These are phyloP conservation scores for Herminia tarsipennalis DNA, from an alignment of 2,888 invertebrate species.

Conservation along the genomic window DNA sequence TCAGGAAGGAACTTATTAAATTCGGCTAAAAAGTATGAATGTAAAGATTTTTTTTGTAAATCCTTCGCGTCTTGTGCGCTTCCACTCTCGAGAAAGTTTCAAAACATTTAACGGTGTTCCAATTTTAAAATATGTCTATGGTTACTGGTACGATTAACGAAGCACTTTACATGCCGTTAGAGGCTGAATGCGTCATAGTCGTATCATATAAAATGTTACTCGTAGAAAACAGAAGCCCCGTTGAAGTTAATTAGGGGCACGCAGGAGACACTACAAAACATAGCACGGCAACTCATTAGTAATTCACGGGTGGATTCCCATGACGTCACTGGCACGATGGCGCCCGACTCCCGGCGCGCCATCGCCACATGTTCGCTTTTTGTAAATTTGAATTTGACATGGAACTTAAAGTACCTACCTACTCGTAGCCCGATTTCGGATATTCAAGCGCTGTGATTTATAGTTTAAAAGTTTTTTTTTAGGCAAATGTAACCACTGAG, in stretches of 20 bases:
- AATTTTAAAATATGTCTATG: not conserved
- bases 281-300: slow-evolving; percentile 41
- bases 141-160: too few relatives aligned
- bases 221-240: slow-evolving; percentile 26
- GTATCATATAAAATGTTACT: slow-evolving; percentile 16
- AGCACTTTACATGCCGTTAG: slow-evolving; percentile 7
- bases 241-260: slow-evolving; percentile 36
- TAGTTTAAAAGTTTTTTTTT: slow-evolving; percentile 5
- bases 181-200: slow-evolving; percentile 8
- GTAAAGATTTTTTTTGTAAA: too few relatives aligned
- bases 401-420: slow-evolving; percentile 14
- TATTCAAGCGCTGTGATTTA: slow-evolving; percentile 25
- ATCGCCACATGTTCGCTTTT: slow-evolving; percentile 62
- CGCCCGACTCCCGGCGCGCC: slow-evolving; percentile 58
- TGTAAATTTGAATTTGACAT: slow-evolving; percentile 24
- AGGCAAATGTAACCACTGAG: not conserved
- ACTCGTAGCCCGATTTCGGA: slow-evolving; percentile 20
- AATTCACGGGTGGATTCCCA: slow-evolving; percentile 61
- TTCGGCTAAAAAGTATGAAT: too few relatives aligned
- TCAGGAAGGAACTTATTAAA: too few relatives aligned
- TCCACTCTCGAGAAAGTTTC: too few relatives aligned
- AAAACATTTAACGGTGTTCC: too few relatives aligned
- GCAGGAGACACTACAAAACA: slow-evolving; percentile 40
- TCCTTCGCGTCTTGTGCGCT: too few relatives aligned
- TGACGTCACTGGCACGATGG: slow-evolving; percentile 74